Base-by-base conservation (phyloP, 1,140 invertebrate species). In the Saccostrea glomerata region DNA sequence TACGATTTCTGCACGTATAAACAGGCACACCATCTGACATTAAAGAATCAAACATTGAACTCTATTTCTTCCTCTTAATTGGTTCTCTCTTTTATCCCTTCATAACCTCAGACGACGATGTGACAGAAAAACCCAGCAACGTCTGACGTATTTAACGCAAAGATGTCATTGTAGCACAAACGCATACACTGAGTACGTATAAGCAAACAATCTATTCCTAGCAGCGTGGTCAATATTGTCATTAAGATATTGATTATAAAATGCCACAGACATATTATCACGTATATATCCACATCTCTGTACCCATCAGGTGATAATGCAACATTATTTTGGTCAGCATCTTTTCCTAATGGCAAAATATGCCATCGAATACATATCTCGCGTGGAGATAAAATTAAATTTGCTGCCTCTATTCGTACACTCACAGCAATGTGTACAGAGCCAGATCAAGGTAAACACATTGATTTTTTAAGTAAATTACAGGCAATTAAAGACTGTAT, bases 401-500 rank as follows among this genome's bases (percentile, higher is more conserved):
- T 47, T 5, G 6, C 47, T 47, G 47, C 47, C 47, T 47, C 47
- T 47, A 36, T 36, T 0, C 5, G 47, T 47, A 47, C 47, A 47
- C 47, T 47, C 47, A 47, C 9, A 47, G 47, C 47, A 47, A 47
- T 47, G 5, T 47, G 17, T 63, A 63, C 17, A 63, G 58, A 60
- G 20, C n/a, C 1, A 20, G 13, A 63, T 63, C 5, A 6, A 63
- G 17, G 58, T 63, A 20, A 1, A 60, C 58, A 63, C 58, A 63
- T 63, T 63, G 58, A 63, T 63, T 63, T 60, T 47, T 63, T 63
- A 20, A 7, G 17, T 63, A 20, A 20, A 63, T 20, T 63, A 63
- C 58, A 63, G n/a, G 17, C 58, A 63, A 63, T 63, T 63, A 63
- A 20, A 63, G 58, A 63, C 58, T 63, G 58, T n/a, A 63, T 63